Evolutionary conservation across 2,888 invertebrate species (phyloP).

Genomic region (Cryptus viduatorius): DNA sequence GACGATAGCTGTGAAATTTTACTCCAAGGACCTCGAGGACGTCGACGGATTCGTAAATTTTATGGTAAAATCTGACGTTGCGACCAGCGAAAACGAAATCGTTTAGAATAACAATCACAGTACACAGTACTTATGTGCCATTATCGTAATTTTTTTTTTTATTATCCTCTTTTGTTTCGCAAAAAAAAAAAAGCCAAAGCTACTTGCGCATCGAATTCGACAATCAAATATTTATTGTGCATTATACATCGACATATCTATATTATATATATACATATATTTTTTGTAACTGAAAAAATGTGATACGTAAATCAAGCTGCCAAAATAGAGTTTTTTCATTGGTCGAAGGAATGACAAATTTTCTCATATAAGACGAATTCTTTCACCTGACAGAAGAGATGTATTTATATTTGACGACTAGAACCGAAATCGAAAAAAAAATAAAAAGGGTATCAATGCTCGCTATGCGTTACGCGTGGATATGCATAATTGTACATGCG

Average conservation of each 20-base stretch:
- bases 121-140: conserved; percentile 52
- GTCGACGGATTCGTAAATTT: conserved; percentile 95
- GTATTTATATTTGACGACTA: conserved; percentile 38
- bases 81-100: conserved; percentile 57
- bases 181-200: conserved; percentile 45
- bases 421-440: not conserved
- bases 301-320: conserved; percentile 58
- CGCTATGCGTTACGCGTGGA: conserved; percentile 29
- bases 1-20: conserved; percentile 94
- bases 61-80: conserved; percentile 87
- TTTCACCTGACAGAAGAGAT: not conserved
- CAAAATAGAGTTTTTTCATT: conserved; percentile 43
- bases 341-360: conserved; percentile 44
- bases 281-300: conserved; percentile 38
- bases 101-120: not conserved
- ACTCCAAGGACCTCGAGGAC: conserved; percentile 94
- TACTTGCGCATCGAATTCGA: conserved; percentile 50
- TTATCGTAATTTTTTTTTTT: conserved; percentile 39
- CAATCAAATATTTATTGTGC: conserved; percentile 48
- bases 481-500: conserved; percentile 58
- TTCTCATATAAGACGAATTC: conserved; percentile 17
- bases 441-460: conserved; percentile 32
- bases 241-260: conserved; percentile 34
- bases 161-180: conserved; percentile 5
- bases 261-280: conserved; percentile 16